These are phyloP conservation scores for Caranx melampygus DNA, from an alignment of 2,113 vertebrate genomes.

Conservation along the genomic window DNA sequence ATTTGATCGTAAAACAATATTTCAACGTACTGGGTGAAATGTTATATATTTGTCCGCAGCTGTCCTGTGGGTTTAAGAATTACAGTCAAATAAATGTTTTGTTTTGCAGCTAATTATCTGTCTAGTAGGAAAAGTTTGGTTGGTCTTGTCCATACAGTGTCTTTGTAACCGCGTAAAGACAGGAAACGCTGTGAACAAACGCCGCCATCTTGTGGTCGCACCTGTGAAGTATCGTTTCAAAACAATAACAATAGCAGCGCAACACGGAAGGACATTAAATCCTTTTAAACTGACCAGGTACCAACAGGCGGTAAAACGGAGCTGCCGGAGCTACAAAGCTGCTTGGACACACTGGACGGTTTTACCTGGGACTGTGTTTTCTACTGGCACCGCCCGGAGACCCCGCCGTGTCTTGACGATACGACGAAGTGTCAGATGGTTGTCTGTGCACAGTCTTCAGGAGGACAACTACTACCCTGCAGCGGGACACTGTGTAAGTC, in stretches of 20 bases:
- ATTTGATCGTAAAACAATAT: no score
- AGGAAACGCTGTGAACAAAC: background rate
- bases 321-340: no score
- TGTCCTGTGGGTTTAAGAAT: no score
- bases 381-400: background rate
- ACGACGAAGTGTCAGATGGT: background rate
- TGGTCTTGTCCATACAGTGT: no score
- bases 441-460: background rate
- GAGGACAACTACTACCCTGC: background rate
- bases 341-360: accelerated
- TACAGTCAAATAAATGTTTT: no score
- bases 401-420: background rate
- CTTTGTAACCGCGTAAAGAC: no score
- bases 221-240: background rate
- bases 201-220: background rate
- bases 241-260: constrained; percentile 35
- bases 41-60: no score
- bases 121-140: no score
- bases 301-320: background rate
- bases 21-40: no score
- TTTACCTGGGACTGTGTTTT: background rate
- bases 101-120: no score
- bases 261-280: background rate
- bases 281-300: background rate
- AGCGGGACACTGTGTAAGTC: background rate